Percentiles rank a stretch among this genome's conserved stretches.
Evolutionary conservation across 2,797 vertebrate genomes (phyloP).

Genomic region (Sebastes oblongus): DNA sequence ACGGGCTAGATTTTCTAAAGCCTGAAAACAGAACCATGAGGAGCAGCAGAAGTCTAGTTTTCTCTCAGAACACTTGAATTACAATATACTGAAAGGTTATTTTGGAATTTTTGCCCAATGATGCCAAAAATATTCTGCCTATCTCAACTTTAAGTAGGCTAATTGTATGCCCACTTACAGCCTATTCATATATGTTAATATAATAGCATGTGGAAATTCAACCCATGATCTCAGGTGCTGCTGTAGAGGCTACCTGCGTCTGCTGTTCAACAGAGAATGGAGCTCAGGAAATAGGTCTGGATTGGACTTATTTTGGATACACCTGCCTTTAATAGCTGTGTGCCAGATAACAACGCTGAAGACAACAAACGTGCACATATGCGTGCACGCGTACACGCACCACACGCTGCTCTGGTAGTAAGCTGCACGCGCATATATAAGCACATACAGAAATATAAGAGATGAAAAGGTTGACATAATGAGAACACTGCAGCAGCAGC

Average conservation of each 20-base stretch:
- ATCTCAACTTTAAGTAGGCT: too few species aligned
- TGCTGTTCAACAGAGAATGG: background rate
- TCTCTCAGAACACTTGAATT: too few species aligned
- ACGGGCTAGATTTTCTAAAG: too few species aligned
- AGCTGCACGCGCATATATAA: background rate
- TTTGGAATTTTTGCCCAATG: too few species aligned
- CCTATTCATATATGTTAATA: background rate
- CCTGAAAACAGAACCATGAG: too few species aligned
- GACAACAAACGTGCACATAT: background rate
- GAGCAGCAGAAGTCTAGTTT: too few species aligned
- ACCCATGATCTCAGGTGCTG: background rate
- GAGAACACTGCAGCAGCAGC: slow-evolving; percentile 21
- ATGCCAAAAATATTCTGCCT: too few species aligned
- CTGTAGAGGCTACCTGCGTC: background rate
- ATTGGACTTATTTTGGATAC: background rate
- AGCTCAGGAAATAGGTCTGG: background rate
- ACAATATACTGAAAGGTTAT: too few species aligned
- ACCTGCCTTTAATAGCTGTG: background rate
- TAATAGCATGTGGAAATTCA: background rate
- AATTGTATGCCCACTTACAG: background rate
- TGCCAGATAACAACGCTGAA: background rate
- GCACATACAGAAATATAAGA: slow-evolving; percentile 8
- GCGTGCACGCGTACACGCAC: background rate
- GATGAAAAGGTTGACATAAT: slow-evolving; percentile 31
- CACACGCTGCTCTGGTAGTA: background rate